Evolutionary conservation across 2,888 invertebrate genomes (phyloP), one percentile per base, ranked within the genome.

Genomic region (Hypercompe scribonia): DNA sequence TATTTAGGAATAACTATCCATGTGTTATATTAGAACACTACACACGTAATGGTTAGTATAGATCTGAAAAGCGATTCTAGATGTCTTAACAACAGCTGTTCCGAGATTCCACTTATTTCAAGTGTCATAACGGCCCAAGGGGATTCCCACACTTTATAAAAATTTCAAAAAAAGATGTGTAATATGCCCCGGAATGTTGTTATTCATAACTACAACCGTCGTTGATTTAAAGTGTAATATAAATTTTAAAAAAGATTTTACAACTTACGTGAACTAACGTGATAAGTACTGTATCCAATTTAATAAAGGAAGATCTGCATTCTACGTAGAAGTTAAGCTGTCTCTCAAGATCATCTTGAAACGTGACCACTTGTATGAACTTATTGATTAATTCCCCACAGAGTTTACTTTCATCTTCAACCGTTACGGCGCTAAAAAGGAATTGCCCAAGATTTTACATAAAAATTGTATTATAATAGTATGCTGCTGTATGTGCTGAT

Each of bases 251-350:
- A 67, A 28, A 11, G 21, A 39, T 11, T 24, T 2, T n/a, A 24
- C 4, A 34, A 91, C 93, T 91, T 91, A 98, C 98, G 94, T 98
- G 98, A 0, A 99, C 98, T 61, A 99, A 96, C 71, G 98, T 97
- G 58, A 97, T 96, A 65, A 99, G 97, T 28, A 99, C 98, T 3
- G 97, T 95, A 91, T 99, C 99, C 61, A 99, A 96, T 94, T 99
- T 99, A 69, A 98, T 97, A 93, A 99, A 99, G 0, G 98, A 97
- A 11, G 98, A 97, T 81, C 99, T 96, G 24, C 98, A 98, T 90
- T 99, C 99, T 1, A 99, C 99, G 91, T 98, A 99, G 95, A 99
- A 99, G 88, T 97, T 97, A 18, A 99, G 96, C 90, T 99, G 99
- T 85, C 98, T 98, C 89, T 99, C 99, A 88, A 98, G 97, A 92